Evolutionary conservation across 2,797 vertebrate species (phyloP).

Genomic region (Galago senegalensis): DNA sequence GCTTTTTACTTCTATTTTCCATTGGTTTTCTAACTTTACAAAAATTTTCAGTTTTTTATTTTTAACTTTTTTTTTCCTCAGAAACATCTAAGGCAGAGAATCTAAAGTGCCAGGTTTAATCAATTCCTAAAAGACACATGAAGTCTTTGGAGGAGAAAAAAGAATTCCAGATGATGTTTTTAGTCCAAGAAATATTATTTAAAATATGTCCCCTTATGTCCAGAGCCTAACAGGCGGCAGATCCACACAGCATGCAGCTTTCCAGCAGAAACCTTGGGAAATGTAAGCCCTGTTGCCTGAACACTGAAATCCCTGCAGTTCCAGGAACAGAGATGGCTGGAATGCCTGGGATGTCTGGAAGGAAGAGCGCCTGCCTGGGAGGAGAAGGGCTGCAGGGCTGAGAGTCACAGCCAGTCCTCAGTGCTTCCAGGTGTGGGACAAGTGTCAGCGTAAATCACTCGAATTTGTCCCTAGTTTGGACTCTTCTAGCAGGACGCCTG

Average conservation of each 20-base stretch:
- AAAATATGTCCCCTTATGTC: conserved; percentile 1
- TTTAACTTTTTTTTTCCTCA: conserved; percentile 27
- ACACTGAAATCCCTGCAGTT: neutral
- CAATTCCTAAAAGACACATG: neutral
- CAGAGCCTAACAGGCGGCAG: neutral
- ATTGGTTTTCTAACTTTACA: neutral
- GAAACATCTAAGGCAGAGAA: neutral
- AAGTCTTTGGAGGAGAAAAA: conserved; percentile 2
- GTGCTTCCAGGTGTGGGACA: conserved; percentile 88
- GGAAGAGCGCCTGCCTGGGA: conserved; percentile 79
- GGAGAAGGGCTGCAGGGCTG: conserved; percentile 81
- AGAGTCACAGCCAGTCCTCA: conserved; percentile 84
- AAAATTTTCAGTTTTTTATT: conserved; percentile 64
- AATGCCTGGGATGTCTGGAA: conserved; percentile 78
- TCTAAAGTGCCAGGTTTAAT: conserved; percentile 15
- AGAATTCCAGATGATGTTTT: neutral
- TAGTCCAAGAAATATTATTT: neutral
- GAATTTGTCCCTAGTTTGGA: conserved; percentile 75
- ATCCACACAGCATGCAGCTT: neutral
- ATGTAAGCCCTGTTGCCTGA: neutral
- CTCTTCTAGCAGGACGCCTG: conserved; percentile 49
- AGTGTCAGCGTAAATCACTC: conserved; percentile 76
- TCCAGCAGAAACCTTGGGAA: conserved; percentile 33
- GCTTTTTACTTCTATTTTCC: conserved; percentile 48
- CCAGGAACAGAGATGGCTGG: conserved; percentile 62